These are phyloP conservation scores for Boulengeromyrus knoepffleri DNA, from an alignment of 2,113 vertebrate genomes.

Conservation along the genomic window DNA sequence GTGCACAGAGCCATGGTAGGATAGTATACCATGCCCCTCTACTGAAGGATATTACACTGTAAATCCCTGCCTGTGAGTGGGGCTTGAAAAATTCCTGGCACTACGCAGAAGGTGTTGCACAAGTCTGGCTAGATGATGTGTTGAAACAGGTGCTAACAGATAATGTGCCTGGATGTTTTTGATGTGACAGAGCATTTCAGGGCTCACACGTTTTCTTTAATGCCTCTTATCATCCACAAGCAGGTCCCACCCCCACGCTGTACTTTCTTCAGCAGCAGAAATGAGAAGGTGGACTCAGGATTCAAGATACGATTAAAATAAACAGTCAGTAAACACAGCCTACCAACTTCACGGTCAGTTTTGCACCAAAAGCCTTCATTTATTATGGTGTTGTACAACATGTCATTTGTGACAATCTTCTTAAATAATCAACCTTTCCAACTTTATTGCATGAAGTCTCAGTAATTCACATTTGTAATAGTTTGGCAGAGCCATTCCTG, in stretches of 20 bases:
- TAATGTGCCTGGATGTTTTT: background rate
- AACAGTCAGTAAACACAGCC: background rate
- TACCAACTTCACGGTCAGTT: background rate
- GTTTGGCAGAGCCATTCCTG: conserved; percentile 45
- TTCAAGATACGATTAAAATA: background rate
- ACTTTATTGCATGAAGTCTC: conserved; percentile 43
- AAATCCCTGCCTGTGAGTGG: background rate
- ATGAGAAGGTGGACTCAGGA: background rate
- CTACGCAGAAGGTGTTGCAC: background rate
- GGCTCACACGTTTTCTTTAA: background rate
- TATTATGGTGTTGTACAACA: conserved; percentile 48
- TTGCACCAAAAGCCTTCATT: conserved; percentile 44
- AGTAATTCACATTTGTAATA: conserved; percentile 36
- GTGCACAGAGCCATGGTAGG: background rate
- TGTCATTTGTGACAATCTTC: conserved; percentile 35
- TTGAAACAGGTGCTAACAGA: background rate
- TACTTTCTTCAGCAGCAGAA: background rate
- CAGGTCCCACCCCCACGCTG: background rate
- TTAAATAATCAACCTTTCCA: conserved; percentile 38
- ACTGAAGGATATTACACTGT: background rate
- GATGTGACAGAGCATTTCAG: background rate
- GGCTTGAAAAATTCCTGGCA: background rate
- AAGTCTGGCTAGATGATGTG: background rate
- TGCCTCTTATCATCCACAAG: background rate
- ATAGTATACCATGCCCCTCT: background rate